A percentile compares a stretch with the other conserved stretches of the same genome.
Conservation (phyloP, 1,140 invertebrate species). For the Drosophila punjabiensis region DNA sequence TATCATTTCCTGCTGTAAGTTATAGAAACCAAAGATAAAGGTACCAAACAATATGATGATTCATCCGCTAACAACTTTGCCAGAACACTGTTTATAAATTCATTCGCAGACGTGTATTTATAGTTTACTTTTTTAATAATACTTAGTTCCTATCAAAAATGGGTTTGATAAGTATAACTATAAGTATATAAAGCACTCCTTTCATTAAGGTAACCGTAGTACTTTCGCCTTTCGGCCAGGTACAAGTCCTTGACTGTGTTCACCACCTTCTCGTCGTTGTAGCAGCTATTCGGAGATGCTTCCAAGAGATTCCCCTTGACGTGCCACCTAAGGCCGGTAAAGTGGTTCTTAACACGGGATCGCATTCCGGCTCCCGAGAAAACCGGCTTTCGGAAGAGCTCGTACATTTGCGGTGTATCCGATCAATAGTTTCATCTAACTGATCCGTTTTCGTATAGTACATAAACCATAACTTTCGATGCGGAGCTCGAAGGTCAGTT, state of each 20-base stretch:
- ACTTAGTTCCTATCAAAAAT: neutral
- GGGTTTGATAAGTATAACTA: neutral
- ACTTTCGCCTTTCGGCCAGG: constrained; percentile 35
- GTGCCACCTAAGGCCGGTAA: constrained; percentile 50
- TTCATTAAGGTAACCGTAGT: constrained; percentile 41
- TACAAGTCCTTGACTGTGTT: constrained; percentile 49
- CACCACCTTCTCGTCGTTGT: constrained; percentile 53
- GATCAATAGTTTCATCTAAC: constrained; percentile 48
- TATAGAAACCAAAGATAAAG: neutral
- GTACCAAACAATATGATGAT: neutral
- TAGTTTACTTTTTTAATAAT: neutral
- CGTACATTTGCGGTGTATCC: constrained; percentile 60
- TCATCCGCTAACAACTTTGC: constrained; percentile 14
- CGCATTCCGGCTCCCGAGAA: constrained; percentile 50
- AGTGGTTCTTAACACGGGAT: constrained; percentile 52
- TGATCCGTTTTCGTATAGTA: constrained; percentile 47
- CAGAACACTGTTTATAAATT: constrained; percentile 23
- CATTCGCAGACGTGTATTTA: constrained; percentile 13
- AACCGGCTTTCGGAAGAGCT: constrained; percentile 62
- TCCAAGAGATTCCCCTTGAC: constrained; percentile 69
- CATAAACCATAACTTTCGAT: constrained; percentile 65
- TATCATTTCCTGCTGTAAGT: constrained; percentile 13
- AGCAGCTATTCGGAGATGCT: constrained; percentile 47
- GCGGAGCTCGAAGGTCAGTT: constrained; percentile 42
- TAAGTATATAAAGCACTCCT: neutral